phyloP scores from a whole-genome alignment of 2,113 vertebrate genomes.

The Silurus glanis region DNA sequence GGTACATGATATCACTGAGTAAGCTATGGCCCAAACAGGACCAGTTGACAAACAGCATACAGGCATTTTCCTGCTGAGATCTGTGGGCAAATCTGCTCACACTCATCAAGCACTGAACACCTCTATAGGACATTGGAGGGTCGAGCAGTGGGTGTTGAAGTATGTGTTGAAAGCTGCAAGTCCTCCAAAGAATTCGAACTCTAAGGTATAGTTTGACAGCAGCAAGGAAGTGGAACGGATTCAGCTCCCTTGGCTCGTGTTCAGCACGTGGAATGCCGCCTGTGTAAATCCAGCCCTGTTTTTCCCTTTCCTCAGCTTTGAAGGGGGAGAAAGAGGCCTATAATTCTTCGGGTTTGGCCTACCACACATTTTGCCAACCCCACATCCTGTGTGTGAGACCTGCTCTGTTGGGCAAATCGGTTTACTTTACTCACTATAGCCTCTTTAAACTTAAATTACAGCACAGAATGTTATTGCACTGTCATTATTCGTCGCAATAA shows the following conservation, averaged over 20 bases:
- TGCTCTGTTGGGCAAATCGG: constrained; percentile 31
- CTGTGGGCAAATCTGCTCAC: constrained; percentile 34
- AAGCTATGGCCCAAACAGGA: not conserved
- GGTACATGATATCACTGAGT: not conserved
- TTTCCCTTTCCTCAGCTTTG: constrained; percentile 41
- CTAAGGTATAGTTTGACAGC: constrained; percentile 25
- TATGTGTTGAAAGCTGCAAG: constrained; percentile 44
- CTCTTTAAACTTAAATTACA: constrained; percentile 50
- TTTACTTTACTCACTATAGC: constrained; percentile 47
- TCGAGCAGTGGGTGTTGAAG: constrained; percentile 29
- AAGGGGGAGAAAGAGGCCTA: constrained; percentile 18
- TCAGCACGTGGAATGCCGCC: constrained; percentile 34
- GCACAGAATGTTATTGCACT: constrained; percentile 42
- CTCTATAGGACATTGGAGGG: constrained; percentile 27
- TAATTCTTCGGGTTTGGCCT: constrained; percentile 44
- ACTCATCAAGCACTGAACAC: constrained; percentile 33
- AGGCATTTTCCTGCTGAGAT: constrained; percentile 24
- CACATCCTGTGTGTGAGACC: constrained; percentile 48
- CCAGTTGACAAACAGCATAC: not conserved
- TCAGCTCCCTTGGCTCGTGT: constrained; percentile 31
- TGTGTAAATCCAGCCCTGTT: constrained; percentile 40
- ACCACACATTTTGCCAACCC: constrained; percentile 44
- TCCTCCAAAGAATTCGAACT: constrained; percentile 37
- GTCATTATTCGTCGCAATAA: constrained; percentile 53
- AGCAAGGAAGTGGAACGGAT: constrained; percentile 36